Base-by-base conservation (phyloP, 2,888 invertebrate species). In the Lithophane socia region DNA sequence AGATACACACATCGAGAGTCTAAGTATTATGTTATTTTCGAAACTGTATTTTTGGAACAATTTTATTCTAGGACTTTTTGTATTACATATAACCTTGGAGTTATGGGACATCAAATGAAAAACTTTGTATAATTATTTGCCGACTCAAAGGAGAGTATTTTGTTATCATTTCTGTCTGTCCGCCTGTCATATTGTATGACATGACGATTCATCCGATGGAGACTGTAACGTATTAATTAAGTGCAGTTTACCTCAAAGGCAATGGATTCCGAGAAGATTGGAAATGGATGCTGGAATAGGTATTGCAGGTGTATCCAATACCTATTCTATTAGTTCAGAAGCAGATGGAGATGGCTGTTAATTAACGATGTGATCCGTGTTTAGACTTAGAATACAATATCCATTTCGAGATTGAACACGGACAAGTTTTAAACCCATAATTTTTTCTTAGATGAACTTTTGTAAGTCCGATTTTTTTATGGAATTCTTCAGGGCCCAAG, bases 201-300 rank as follows among this genome's bases (percentile, higher is more conserved):
- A 52, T 29, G 64, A 67, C 44, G 67, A 80, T 76, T 73, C 73
- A 74, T 58, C 21, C 47, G 29, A 29, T 54, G 49, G 64, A 68
- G 47, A 58, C 47, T 73, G 73, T 73, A 71, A 52, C 73, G 69
- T 84, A 84, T 80, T 83, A 83, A 84, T 77, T 77, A 80, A 77
- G 77, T 72, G 73, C 71, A 77, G 77, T 74, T 68, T 68, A 60
- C 72, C 69, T 69, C 84, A 83, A 84, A 84, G 77, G 74, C 83
- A 69, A 63, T 75, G 80, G 73, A 69, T 74, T 63, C 63, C 16
- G 71, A 61, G 73, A 63, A 80, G 76, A 83, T 83, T 84, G 83
- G 73, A 69, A 72, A 71, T 56, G 74, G 71, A 75, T 72, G 64
- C 42, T 47, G 47, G 18, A 66, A 72, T 77, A 64, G 60, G 47